phyloP scores from a whole-genome alignment of 1,140 invertebrate species.

The Aphis gossypii region DNA sequence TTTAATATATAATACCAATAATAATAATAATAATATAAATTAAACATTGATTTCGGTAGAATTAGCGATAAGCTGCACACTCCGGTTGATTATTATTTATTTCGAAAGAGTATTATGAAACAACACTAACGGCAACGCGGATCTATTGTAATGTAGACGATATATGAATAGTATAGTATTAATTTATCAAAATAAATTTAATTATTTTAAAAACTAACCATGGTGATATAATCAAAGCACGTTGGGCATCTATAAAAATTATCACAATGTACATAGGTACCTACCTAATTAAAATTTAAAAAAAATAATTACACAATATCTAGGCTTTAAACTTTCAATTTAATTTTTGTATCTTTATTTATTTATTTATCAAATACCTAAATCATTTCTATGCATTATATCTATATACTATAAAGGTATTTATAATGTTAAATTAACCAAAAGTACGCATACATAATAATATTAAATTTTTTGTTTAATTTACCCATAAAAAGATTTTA shows the following conservation, averaged over 20 bases:
- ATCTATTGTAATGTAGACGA: not conserved
- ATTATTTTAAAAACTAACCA: not conserved
- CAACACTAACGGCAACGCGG: not conserved
- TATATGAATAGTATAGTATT: not conserved
- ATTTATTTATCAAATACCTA: not conserved
- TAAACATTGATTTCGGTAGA: constrained; percentile 5
- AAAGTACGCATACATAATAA: not conserved
- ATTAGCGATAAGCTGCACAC: not conserved
- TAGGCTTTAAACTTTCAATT: not conserved
- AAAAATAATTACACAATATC: not conserved
- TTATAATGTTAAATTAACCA: not conserved
- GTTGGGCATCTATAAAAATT: not conserved
- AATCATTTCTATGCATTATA: not conserved
- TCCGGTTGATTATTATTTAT: not conserved
- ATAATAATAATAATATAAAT: not conserved
- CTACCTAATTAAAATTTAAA: not conserved
- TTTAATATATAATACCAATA: not conserved
- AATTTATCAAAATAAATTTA: not conserved
- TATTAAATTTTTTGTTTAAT: not conserved
- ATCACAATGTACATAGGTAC: not conserved
- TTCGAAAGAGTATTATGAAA: not conserved
- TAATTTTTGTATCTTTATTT: not conserved
- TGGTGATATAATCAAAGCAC: not conserved
- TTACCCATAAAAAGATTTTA: not conserved
- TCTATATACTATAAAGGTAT: not conserved